Evolutionary conservation across 2,888 invertebrate genomes (phyloP).

Genomic region (Toxonevra muliebris): DNA sequence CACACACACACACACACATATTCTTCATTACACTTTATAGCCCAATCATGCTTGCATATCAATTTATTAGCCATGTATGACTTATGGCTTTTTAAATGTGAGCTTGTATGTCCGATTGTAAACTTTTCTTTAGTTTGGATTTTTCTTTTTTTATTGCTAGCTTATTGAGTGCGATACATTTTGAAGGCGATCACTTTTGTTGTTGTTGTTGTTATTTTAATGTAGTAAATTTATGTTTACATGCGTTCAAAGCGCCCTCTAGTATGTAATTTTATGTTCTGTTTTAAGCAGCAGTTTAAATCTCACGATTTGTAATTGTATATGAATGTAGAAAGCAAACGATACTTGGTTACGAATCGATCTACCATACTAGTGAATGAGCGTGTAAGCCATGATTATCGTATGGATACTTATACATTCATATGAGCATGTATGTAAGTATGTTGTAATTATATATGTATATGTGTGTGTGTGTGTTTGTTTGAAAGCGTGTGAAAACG

Average conservation of each 20-base stretch:
- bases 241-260: conserved; percentile 51
- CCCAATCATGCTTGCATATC: conserved; percentile 28
- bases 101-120: conserved; percentile 16
- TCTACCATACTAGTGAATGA: conserved; percentile 27
- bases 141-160: background rate
- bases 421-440: background rate
- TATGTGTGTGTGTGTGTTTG: background rate
- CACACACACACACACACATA: conserved; percentile 11
- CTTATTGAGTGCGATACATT: conserved; percentile 1
- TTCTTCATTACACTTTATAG: background rate
- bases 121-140: background rate
- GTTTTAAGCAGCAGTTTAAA: conserved; percentile 51
- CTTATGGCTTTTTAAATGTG: conserved; percentile 39
- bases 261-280: conserved; percentile 58
- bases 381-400: conserved; percentile 60
- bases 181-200: background rate
- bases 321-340: conserved; percentile 17
- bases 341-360: background rate
- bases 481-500: too few species aligned
- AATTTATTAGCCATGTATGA: conserved; percentile 38
- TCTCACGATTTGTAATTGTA: too few species aligned
- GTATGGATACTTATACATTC: too few species aligned
- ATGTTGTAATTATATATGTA: conserved; percentile 1
- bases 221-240: conserved; percentile 40
- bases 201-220: background rate